A percentile compares a stretch with the other conserved stretches of the same genome.
These are phyloP conservation scores for Monopis laevigella DNA, from an alignment of 2,888 invertebrate genomes.

Conservation along the genomic window DNA sequence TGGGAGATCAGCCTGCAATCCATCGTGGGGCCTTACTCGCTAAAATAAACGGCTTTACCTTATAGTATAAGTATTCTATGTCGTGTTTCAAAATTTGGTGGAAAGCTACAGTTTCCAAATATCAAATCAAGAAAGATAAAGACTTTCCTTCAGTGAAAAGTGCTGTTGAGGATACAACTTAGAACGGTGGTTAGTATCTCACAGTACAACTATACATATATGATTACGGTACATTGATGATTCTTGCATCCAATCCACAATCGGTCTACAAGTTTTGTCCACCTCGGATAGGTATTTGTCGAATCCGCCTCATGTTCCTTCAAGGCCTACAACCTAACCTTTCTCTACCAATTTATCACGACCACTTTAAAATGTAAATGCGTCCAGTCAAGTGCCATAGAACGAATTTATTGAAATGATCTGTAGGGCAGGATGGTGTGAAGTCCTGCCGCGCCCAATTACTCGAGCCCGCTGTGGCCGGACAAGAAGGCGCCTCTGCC, in stretches of 20 bases:
- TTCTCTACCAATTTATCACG: slow-evolving; percentile 1
- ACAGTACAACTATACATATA: no score
- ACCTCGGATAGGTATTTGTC: no score
- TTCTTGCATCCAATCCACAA: no score
- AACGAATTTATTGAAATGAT: slow-evolving; percentile 12
- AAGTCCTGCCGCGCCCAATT: slow-evolving; percentile 65
- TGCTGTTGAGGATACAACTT: no score
- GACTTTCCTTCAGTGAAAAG: no score
- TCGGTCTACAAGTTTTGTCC: no score
- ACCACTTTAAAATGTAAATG: slow-evolving; percentile 7
- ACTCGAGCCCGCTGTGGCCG: slow-evolving; percentile 56
- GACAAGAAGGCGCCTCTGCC: slow-evolving; percentile 46
- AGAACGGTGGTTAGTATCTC: no score
- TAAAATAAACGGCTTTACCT: background rate
- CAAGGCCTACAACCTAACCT: slow-evolving; percentile 6
- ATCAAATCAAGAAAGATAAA: no score
- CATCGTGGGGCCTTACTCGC: background rate
- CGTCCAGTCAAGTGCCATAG: slow-evolving; percentile 2
- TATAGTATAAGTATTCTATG: background rate
- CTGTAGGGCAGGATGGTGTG: slow-evolving; percentile 38
- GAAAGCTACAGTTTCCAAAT: no score
- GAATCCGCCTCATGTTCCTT: no score
- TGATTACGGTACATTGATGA: no score
- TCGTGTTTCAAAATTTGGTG: background rate
- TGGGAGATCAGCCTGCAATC: no score